Percentiles rank a stretch among this genome's conserved stretches.
These are phyloP conservation scores for Turnix velox DNA, from an alignment of 2,113 vertebrate species.

Conservation along the genomic window DNA sequence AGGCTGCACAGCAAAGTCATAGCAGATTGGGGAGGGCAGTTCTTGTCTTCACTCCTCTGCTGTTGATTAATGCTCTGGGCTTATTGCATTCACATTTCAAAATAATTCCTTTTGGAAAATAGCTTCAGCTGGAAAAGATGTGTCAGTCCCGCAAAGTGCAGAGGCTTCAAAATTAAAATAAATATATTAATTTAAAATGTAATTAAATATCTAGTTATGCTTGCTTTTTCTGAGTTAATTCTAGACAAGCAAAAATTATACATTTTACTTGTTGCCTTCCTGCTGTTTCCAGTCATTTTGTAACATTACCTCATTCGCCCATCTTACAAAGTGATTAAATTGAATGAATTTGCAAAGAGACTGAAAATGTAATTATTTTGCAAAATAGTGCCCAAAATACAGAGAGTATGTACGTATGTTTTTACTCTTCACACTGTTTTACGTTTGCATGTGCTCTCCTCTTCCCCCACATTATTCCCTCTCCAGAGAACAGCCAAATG, in stretches of 20 bases:
- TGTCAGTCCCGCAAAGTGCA: neutral
- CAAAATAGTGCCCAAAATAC: neutral
- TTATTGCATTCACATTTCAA: neutral
- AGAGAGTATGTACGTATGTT: neutral
- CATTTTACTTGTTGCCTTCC: neutral
- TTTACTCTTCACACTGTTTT: neutral
- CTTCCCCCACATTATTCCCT: neutral
- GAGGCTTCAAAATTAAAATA: neutral
- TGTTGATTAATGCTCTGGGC: neutral
- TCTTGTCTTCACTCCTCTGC: neutral
- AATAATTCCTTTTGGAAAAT: neutral
- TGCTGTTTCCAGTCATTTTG: neutral
- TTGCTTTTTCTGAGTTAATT: neutral
- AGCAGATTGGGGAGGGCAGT: neutral
- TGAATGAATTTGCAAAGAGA: neutral
- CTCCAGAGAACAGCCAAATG: neutral
- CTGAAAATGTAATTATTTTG: neutral
- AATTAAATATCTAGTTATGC: neutral
- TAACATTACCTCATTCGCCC: neutral
- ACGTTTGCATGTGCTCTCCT: neutral
- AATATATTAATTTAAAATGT: neutral
- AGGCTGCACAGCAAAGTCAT: neutral
- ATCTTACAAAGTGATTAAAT: neutral
- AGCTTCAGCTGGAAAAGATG: neutral
- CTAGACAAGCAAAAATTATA: neutral